These are phyloP conservation scores for Copidosoma floridanum DNA, from an alignment of 1,140 invertebrate genomes.

Conservation along the genomic window DNA sequence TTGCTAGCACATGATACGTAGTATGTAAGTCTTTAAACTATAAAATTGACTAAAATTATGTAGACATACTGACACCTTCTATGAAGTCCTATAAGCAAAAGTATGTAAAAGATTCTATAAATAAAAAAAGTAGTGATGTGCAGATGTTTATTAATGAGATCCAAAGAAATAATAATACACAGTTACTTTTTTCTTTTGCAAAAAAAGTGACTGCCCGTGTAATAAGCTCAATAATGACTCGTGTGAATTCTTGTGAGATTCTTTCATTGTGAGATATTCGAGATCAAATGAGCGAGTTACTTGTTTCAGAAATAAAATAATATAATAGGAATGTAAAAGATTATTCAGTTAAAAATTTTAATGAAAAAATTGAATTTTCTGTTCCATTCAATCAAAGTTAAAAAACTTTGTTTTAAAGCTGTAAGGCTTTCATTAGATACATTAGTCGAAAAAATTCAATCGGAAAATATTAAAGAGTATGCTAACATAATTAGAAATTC, in stretches of 20 bases:
- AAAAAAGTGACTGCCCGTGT: neutral
- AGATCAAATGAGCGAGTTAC: neutral
- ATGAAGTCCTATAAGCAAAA: neutral
- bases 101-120: neutral
- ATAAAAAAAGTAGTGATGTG: neutral
- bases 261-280: neutral
- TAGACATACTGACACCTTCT: too few species aligned
- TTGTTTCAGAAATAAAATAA: neutral
- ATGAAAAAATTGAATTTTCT: neutral
- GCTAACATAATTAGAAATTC: neutral
- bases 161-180: neutral
- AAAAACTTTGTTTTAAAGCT: neutral
- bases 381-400: neutral
- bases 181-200: neutral
- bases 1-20: too few species aligned
- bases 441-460: neutral
- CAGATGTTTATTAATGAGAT: neutral
- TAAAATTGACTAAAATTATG: too few species aligned
- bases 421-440: neutral
- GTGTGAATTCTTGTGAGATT: neutral
- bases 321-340: neutral
- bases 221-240: neutral
- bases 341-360: neutral
- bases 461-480: neutral
- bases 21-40: too few species aligned